Base-by-base conservation (phyloP, 1,140 invertebrate species). In the Ridgeia piscesae region DNA sequence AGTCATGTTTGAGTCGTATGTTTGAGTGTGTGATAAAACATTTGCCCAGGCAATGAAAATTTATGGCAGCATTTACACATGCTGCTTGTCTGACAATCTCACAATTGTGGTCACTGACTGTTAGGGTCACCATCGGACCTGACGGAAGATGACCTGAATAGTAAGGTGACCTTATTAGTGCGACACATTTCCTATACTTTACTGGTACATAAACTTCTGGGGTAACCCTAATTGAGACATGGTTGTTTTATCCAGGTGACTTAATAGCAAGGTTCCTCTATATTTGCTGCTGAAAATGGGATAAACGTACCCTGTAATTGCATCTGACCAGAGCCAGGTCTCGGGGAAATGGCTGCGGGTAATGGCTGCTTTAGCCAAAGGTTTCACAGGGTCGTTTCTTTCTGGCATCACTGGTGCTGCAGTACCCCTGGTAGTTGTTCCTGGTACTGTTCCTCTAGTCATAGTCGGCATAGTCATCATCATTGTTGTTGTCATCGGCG, bases 291-390 rank as follows among this genome's bases (percentile, higher is more conserved):
- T 21, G 27, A 21, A 77, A 14, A 27, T 17, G 2, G 42, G 42
- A 42, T 42, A 33, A 17, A 34, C n/a, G 89, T 91, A 91, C 91
- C 91, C 91, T 9, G 11, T 35, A 48, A 35, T 91, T 14, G n/a
- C 34, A 17, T 91, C 91, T 8, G 33, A 33, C 91, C 91, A 91
- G 33, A 91, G 33, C 91, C 91, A 91, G 11, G 91, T 48, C 91
- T 91, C 91, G 17, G 91, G 91, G 31, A 91, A 91, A 33, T 14
- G 92, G 93, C 35, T 90, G 17, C 89, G 33, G 31, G 89, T 90
- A 42, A 8, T 14, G 4, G 89, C 33, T 42, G 35, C 9, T 27
- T 90, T n/a, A 0, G 89, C 17, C 2, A 90, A 42, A 6, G 89
- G 27, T 77, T 31, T 17, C 58, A 4, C 17, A 21, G 58, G 17